These are phyloP conservation scores for Micrastur ruficollis DNA, from an alignment of 2,797 vertebrate species.

Conservation along the genomic window DNA sequence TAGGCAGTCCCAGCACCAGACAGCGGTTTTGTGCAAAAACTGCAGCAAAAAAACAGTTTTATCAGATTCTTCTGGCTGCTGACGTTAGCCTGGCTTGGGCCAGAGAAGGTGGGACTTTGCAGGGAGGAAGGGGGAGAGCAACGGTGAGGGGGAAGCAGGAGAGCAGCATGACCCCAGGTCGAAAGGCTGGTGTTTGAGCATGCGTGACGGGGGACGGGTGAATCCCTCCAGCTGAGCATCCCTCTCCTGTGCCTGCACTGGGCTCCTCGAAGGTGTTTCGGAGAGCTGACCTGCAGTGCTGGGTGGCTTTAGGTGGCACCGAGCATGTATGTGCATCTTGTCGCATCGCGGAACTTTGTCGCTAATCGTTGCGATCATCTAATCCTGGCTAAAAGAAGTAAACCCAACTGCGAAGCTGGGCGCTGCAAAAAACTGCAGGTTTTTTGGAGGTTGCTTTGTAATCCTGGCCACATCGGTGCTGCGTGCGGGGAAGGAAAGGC, in stretches of 20 bases:
- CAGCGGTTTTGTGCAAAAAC: accelerated
- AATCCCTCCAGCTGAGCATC: neutral
- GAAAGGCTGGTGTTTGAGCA: accelerated
- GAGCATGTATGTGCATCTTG: neutral
- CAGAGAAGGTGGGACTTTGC: neutral
- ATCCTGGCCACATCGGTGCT: neutral
- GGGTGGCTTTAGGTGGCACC: neutral
- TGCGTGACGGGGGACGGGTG: too few relatives aligned
- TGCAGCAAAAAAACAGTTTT: accelerated
- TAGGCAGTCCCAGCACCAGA: accelerated
- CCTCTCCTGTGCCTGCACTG: accelerated
- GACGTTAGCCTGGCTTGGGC: neutral
- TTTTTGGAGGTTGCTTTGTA: neutral
- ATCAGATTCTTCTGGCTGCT: neutral
- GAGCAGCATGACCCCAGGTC: accelerated
- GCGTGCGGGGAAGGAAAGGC: neutral
- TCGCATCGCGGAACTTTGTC: neutral
- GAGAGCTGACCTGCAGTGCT: neutral
- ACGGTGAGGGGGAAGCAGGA: neutral
- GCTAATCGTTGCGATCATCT: neutral
- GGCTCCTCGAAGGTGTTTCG: neutral
- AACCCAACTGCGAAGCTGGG: neutral
- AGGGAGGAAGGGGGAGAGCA: neutral
- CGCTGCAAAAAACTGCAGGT: neutral
- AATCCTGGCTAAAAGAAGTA: neutral